Conservation (phyloP, 2,797 vertebrate genomes). For the Falco naumanni region DNA sequence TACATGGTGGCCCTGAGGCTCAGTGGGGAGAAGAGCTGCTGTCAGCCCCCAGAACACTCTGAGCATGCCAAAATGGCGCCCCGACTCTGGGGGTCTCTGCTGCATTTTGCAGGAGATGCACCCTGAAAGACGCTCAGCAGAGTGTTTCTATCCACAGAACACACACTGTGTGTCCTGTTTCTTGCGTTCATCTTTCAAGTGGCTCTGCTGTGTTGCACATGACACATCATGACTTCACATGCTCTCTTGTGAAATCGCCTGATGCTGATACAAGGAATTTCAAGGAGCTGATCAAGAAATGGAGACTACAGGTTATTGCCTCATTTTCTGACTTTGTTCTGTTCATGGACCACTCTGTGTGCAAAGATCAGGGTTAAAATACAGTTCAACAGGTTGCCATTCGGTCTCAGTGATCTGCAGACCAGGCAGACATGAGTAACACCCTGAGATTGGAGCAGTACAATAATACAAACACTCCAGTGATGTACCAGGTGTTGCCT, state of each 20-base stretch:
- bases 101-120: neutral
- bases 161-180: neutral
- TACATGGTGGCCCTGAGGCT: neutral
- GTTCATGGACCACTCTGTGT: neutral
- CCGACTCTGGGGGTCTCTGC: neutral
- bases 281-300: neutral
- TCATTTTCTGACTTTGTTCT: neutral
- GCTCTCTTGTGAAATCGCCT: neutral
- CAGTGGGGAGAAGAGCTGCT: neutral
- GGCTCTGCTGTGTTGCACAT: neutral
- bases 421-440: constrained; percentile 7
- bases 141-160: accelerated
- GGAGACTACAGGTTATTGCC: neutral
- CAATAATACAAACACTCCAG: neutral
- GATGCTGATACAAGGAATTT: neutral
- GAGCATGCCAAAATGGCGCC: neutral
- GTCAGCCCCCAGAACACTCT: neutral
- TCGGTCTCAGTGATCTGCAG: neutral
- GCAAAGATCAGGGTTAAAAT: neutral
- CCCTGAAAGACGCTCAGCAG: neutral
- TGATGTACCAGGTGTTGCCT: constrained; percentile 23
- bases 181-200: neutral
- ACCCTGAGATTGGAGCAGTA: neutral
- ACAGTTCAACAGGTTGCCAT: neutral
- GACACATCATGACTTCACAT: neutral